Base-by-base conservation (phyloP, 1,140 invertebrate genomes). In the Cyrtorhinus lividipennis region DNA sequence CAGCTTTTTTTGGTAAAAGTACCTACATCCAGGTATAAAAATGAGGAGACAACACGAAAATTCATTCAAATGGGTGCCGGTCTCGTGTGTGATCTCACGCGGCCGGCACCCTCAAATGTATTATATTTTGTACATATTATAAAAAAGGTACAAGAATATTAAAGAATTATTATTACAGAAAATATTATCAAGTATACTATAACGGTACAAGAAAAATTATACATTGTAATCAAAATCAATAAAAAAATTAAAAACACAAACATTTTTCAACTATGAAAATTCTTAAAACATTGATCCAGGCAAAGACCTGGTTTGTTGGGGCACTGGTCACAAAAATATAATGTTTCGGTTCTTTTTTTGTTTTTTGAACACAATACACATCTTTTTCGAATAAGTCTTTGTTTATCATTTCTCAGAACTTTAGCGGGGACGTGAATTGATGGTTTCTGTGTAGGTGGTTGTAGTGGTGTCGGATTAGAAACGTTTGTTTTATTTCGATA, bases 321-420 rank as follows among this genome's bases (percentile, higher is more conserved):
- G 48, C 48, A 53, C 48, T 53, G 48, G 48, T 53, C 48, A 53
- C 48, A 53, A 53, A 53, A 53, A 53, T 53, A 53, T 53, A 53
- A 53, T 53, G 48, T 53, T 53, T 53, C 48, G 18, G 48, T 53
- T 53, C 48, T 53, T 53, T 53, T 53, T 53, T 53, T 53, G 48
- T 53, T 53, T 22, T 53, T 53, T 53, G 48, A 15, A 53, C 48
- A 53, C 48, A 53, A 53, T 53, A 53, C 48, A 53, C 48, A 53
- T 53, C 48, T 53, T 53, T 53, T 53, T 53, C 48, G 48, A 53
- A 53, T 53, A 8, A 53, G 48, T 53, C 48, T 53, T 10, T 53
- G 8, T 44, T 53, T 53, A 13, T 53, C 48, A 53, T 53, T 53
- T 53, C 48, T 53, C 48, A 22, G 48, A 53, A 53, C 48, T 53